phyloP scores from a whole-genome alignment of 1,140 invertebrate genomes.

The Bilobella aurantiaca region DNA sequence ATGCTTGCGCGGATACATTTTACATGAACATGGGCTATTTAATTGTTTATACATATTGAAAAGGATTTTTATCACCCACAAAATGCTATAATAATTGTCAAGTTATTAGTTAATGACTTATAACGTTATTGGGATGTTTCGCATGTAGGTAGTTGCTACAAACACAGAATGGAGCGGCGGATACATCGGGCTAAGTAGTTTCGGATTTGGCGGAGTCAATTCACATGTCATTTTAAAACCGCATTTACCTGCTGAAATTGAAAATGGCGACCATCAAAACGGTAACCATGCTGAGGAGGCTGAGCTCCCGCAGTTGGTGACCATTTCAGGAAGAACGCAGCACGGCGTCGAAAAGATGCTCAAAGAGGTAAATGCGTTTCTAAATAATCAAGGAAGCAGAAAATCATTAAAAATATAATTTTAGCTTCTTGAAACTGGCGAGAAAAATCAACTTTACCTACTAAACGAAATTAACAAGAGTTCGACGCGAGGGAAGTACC shows the following conservation, averaged over 20 bases:
- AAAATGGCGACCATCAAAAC: too few species aligned
- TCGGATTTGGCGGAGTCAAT: conserved; percentile 55
- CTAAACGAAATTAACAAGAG: background rate
- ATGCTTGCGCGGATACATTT: too few species aligned
- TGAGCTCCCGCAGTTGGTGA: background rate
- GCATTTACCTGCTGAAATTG: too few species aligned
- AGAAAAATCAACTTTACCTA: background rate
- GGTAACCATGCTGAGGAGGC: background rate
- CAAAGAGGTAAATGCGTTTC: too few species aligned
- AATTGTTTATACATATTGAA: too few species aligned
- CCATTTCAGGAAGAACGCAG: background rate
- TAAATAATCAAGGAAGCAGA: too few species aligned
- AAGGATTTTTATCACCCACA: too few species aligned
- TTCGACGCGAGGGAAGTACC: background rate
- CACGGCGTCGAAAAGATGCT: background rate
- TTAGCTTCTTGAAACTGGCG: background rate
- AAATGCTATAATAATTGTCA: too few species aligned
- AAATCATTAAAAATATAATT: too few species aligned
- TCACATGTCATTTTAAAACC: conserved; percentile 57
- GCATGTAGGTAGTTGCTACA: conserved; percentile 50
- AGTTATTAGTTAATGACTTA: too few species aligned
- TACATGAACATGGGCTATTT: too few species aligned
- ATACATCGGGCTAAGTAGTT: conserved; percentile 47
- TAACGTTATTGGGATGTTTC: background rate
- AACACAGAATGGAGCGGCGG: conserved; percentile 52